Evolutionary conservation across 2,888 invertebrate genomes (phyloP), one percentile per base, ranked within the genome.

Genomic region (Syritta pipiens): DNA sequence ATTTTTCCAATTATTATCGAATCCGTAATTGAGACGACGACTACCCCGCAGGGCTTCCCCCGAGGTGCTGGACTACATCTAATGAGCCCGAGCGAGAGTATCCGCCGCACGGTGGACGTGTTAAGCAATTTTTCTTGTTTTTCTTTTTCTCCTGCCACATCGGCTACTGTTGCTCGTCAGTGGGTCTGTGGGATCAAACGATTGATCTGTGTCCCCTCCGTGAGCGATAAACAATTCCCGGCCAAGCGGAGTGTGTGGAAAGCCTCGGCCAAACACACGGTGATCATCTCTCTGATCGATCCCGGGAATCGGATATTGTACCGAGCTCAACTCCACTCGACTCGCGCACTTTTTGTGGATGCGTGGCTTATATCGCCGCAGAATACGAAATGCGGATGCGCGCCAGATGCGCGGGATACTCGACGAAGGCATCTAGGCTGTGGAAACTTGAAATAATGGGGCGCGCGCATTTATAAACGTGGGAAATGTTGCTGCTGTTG

Each of bases 1-100:
- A 75, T 81, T 81, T 74, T 81, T 75, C 81, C 81, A 81, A 81
- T 81, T 81, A 81, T 81, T 81, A 81, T 74, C 81, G 81, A 81
- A 74, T 81, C 59, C 74, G 74, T 81, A 79, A 79, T 79, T 79
- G 79, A 79, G 79, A 79, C 62, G 79, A 5, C 1, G 17, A 3
- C 60, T 79, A 67, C 72, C 65, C 79, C 72, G 72, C 67, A 67
- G 72, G 44, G 79, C 49, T 57, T 62, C 44, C 57, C 62, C 71
- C 68, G 72, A 72, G 67, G 72, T 68, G 72, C 37, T 72, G 62
- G 72, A 72, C 79, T 79, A 74, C 72, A 74, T 72, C 79, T 79
- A 79, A 79, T 79, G 79, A 72, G 79, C 72, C 67, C 79, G 3
- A 3, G 6, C 35, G 17, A 17, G 14, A 10, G 10, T n/a, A n/a